Conservation (phyloP, 2,888 invertebrate genomes). For the Xiphydria camelus region DNA sequence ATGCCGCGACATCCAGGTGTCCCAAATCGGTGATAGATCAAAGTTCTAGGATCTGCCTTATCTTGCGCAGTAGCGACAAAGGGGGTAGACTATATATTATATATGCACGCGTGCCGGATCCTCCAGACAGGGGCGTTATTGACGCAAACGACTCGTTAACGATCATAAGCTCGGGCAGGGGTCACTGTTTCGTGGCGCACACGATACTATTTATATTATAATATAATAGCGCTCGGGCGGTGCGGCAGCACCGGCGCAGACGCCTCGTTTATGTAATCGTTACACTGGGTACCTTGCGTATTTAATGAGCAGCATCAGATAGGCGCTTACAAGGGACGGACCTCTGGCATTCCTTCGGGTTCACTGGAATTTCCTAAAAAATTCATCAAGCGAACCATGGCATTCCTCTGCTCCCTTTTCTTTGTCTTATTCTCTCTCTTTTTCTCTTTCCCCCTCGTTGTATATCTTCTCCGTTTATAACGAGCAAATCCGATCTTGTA, state of each 20-base stretch:
- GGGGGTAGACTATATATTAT: no score
- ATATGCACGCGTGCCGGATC: no score
- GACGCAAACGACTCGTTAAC: conserved; percentile 13
- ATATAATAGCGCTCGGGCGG: neutral
- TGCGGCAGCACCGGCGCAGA: neutral
- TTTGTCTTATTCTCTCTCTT: neutral
- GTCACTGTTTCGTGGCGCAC: conserved; percentile 3
- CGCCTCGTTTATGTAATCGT: conserved; percentile 25
- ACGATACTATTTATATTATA: neutral
- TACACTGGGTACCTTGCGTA: conserved; percentile 23
- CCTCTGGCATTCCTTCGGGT: conserved; percentile 23
- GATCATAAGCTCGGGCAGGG: conserved; percentile 12
- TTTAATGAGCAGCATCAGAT: conserved; percentile 35
- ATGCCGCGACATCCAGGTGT: no score
- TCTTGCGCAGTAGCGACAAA: no score
- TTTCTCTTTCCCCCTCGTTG: neutral
- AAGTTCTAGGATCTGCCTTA: no score
- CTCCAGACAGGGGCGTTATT: conserved; percentile 7
- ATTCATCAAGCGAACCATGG: conserved; percentile 32
- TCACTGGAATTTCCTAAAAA: conserved; percentile 31
- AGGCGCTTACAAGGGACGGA: conserved; percentile 22
- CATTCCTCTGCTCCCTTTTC: conserved; percentile 14
- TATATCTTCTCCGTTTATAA: no score
- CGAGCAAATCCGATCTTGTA: conserved; percentile 1
- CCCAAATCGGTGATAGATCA: no score